Base-by-base conservation (phyloP, 2,113 vertebrate species). In the Cyanoderma ruficeps region DNA sequence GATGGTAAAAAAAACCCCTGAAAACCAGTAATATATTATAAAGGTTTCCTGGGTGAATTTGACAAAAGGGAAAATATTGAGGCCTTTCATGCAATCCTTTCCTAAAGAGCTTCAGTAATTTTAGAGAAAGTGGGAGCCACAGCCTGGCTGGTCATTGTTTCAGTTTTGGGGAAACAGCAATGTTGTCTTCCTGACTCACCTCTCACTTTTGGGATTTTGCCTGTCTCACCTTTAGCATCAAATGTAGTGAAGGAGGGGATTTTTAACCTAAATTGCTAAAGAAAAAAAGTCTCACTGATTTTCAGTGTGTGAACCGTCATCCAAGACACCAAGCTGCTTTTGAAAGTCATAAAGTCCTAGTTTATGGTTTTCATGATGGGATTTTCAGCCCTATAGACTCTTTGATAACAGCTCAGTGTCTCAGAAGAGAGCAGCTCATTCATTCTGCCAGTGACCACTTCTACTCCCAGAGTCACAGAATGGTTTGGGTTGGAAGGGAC, bases 401-500 rank as follows among this genome's bases (percentile, higher is more conserved):
- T 79, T 74, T 39, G 44, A 16, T 60, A 37, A 37, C 41, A 75
- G 17, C 37, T 71, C 21, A 31, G 30, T 30, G 20, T 65, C 75
- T 72, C 75, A 77, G 75, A 79, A 77, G 57, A 59, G 69, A 83
- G 23, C 15, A 79, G 27, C 9, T 68, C 1, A 0, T 65, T 71
- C 41, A 15, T 10, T 53, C 61, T 85, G 6, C 33, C 61, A 31
- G 31, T 37, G 30, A 27, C 13, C 31, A 21, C 35, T 57, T 87
- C 33, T 10, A 42, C 76, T 35, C 46, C 30, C n/a, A 69, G 41
- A 35, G 30, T 17, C n/a, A 70, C 46, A 55, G 12, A 55, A 69
- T 1, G 1, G 21, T 5, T 21, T 61, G n/a, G 41, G 4, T 25
- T 30, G 24, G 14, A 55, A 42, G 10, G 18, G 3, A 19, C 21